These are phyloP conservation scores for Tauraco hartlaubi DNA, from an alignment of 2,797 vertebrate species.

Conservation along the genomic window DNA sequence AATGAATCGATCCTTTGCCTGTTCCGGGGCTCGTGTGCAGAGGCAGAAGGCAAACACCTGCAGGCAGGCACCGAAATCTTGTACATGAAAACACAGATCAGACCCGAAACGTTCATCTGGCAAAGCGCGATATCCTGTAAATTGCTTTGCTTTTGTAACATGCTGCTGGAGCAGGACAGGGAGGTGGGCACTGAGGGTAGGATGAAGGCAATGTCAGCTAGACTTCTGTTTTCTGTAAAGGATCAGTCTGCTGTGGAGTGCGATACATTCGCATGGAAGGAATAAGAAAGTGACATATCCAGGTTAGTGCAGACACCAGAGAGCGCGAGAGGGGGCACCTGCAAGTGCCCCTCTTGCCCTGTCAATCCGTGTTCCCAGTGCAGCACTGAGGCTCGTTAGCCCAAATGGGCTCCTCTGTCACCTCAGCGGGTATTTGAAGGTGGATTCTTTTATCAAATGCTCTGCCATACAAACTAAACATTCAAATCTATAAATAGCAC, in stretches of 20 bases:
- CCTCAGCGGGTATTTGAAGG: not conserved
- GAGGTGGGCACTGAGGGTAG: not conserved
- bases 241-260: not conserved
- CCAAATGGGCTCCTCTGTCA: slow-evolving; percentile 1
- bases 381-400: slow-evolving; percentile 15
- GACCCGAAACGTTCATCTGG: not conserved
- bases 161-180: not conserved
- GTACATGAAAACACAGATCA: not conserved
- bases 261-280: slow-evolving; percentile 29
- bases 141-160: not conserved
- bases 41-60: not conserved
- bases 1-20: not conserved
- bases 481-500: slow-evolving; percentile 15
- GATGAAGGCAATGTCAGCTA: not conserved
- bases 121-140: not conserved
- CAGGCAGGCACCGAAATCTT: not conserved
- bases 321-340: too few relatives aligned
- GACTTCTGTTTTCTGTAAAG: not conserved
- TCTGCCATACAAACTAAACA: slow-evolving; percentile 58
- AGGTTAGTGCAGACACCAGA: not conserved
- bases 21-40: not conserved
- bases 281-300: slow-evolving; percentile 28
- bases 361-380: not conserved
- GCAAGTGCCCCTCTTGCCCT: not conserved
- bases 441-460: not conserved